phyloP scores from a whole-genome alignment of 1,140 invertebrate species.

The Dinoponera quadriceps region DNA sequence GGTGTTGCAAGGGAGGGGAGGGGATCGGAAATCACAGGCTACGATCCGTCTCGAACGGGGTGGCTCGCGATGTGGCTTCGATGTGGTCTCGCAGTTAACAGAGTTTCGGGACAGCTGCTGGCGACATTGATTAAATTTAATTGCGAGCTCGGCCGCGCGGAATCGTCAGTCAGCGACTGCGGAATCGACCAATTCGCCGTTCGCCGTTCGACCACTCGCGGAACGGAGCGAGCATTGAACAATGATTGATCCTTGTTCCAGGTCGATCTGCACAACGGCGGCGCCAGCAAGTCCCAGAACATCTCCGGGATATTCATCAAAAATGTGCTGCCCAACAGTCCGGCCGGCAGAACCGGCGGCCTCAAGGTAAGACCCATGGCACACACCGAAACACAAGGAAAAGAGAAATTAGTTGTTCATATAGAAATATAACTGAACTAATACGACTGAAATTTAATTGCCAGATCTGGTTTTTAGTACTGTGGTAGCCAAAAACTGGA shows the following conservation, averaged over 20 bases:
- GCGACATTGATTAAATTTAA: constrained; percentile 42
- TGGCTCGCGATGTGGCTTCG: neutral
- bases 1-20: neutral
- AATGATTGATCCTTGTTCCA: constrained; percentile 74
- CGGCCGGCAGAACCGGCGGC: constrained; percentile 95
- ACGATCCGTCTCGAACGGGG: constrained; percentile 3
- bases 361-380: constrained; percentile 95
- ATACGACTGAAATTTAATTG: too few relatives aligned
- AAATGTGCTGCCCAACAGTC: constrained; percentile 97
- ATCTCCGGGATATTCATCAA: constrained; percentile 99
- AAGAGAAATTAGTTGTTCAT: too few relatives aligned
- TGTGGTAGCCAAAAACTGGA: too few relatives aligned
- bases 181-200: constrained; percentile 31
- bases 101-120: neutral
- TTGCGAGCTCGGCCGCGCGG: constrained; percentile 17
- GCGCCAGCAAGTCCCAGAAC: constrained; percentile 79
- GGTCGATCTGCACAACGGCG: constrained; percentile 87
- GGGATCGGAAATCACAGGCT: constrained; percentile 8
- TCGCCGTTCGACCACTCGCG: neutral
- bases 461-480: too few relatives aligned
- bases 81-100: constrained; percentile 4
- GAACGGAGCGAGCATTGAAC: neutral
- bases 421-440: too few relatives aligned
- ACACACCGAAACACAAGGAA: too few relatives aligned
- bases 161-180: constrained; percentile 26